Evolutionary conservation across 23 tunicate genomes (phyloP).

Genomic region (Phallusia fumigata): DNA sequence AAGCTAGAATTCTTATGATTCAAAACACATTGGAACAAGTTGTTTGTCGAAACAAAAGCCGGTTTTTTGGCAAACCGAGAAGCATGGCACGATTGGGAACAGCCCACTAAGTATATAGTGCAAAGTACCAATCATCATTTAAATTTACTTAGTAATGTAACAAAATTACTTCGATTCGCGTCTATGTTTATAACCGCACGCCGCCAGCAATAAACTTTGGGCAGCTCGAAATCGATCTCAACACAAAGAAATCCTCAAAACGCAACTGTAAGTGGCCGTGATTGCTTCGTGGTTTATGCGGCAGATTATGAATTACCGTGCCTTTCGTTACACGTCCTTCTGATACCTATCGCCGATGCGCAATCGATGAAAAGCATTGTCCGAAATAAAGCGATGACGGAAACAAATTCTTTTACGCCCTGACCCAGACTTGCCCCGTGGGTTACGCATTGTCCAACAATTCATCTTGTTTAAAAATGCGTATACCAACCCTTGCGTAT

Average conservation of each 20-base stretch:
- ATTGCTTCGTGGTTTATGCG: not conserved
- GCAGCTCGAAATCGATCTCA: not conserved
- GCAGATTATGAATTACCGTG: not conserved
- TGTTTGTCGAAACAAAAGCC: too few species aligned
- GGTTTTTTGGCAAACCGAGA: not conserved
- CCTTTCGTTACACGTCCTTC: not conserved
- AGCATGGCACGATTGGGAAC: not conserved
- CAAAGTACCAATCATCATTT: not conserved
- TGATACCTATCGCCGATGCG: not conserved
- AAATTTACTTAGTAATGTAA: not conserved
- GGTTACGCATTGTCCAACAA: too few species aligned
- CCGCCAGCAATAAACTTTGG: not conserved
- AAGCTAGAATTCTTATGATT: too few species aligned
- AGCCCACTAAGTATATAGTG: not conserved
- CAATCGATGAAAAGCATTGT: not conserved
- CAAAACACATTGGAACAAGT: too few species aligned
- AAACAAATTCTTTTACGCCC: too few species aligned
- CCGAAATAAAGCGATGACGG: too few species aligned
- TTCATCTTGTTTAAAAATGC: too few species aligned
- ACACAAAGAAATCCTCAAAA: not conserved
- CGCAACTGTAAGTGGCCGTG: not conserved
- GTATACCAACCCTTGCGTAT: too few species aligned
- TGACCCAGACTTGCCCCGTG: too few species aligned
- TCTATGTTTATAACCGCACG: not conserved
- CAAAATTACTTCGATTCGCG: not conserved